phyloP scores from a whole-genome alignment of 2,888 invertebrate genomes.

The Chouioia cunea region DNA sequence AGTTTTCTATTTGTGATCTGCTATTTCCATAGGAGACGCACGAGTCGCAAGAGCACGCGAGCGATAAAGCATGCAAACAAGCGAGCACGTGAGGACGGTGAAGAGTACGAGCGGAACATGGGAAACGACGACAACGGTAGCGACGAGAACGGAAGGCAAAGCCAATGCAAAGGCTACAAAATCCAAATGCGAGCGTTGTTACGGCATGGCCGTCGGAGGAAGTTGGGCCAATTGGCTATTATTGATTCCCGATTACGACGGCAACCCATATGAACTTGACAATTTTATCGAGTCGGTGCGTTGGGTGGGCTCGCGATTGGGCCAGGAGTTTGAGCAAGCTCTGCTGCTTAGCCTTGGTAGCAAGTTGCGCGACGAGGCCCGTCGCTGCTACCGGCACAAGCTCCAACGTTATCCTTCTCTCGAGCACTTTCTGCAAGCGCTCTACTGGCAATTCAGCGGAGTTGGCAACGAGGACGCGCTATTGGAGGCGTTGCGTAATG shows the following conservation, averaged over 20 bases:
- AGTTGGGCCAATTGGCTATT: slow-evolving; percentile 19
- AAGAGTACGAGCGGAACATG: too few relatives aligned
- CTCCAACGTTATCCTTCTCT: slow-evolving; percentile 18
- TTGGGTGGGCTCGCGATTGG: slow-evolving; percentile 13
- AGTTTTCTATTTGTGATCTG: neutral
- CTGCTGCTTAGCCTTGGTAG: slow-evolving; percentile 32
- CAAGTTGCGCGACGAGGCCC: slow-evolving; percentile 24
- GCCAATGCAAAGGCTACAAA: too few relatives aligned
- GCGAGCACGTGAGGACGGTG: slow-evolving; percentile 9
- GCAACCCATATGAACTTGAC: slow-evolving; percentile 19
- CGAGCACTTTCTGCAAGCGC: slow-evolving; percentile 21
- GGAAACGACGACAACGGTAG: too few relatives aligned
- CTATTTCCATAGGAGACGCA: too few relatives aligned
- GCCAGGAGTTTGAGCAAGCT: neutral
- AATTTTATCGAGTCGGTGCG: slow-evolving; percentile 28
- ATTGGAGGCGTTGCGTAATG: slow-evolving; percentile 3
- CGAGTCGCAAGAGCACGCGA: neutral
- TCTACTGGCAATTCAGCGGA: slow-evolving; percentile 14
- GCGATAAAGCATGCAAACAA: slow-evolving; percentile 31
- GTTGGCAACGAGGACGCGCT: slow-evolving; percentile 10
- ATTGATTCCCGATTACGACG: slow-evolving; percentile 44
- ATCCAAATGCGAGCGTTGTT: too few relatives aligned
- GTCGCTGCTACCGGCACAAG: slow-evolving; percentile 5
- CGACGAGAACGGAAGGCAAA: too few relatives aligned
- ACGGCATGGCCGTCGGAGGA: too few relatives aligned